These are phyloP conservation scores for Gorsachius goisagi DNA, from an alignment of 2,113 vertebrate species.

Conservation along the genomic window DNA sequence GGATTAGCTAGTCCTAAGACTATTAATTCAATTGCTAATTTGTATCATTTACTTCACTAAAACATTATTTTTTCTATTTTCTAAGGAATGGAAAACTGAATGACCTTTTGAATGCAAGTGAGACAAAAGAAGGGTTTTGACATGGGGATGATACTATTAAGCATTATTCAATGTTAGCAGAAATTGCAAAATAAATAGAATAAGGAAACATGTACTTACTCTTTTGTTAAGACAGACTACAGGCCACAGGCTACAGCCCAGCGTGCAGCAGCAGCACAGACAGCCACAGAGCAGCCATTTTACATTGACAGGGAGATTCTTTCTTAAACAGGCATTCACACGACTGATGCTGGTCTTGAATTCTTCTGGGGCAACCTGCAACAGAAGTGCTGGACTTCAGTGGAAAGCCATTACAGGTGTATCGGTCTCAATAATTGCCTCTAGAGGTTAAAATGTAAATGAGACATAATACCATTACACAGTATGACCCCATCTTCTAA, in stretches of 20 bases:
- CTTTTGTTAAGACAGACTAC: slow-evolving; percentile 99
- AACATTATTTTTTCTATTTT: not conserved
- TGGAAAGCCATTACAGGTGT: not conserved
- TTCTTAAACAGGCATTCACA: slow-evolving; percentile 92
- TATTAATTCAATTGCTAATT: not conserved
- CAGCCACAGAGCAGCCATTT: slow-evolving; percentile 98
- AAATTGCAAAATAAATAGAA: not conserved
- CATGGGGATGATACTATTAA: rapidly evolving
- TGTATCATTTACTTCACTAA: not conserved
- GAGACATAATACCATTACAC: not conserved
- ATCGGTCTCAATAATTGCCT: not conserved
- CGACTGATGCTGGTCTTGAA: slow-evolving; percentile 95
- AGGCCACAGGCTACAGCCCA: slow-evolving; percentile 98
- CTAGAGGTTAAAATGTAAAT: not conserved
- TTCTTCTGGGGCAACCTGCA: slow-evolving; percentile 97
- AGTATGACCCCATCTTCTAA: not conserved
- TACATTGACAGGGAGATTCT: slow-evolving; percentile 94
- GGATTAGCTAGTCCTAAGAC: not conserved
- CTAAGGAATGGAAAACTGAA: not conserved
- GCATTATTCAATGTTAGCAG: not conserved
- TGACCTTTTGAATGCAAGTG: not conserved
- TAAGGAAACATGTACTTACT: slow-evolving; percentile 73
- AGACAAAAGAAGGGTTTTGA: not conserved
- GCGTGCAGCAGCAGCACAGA: slow-evolving; percentile 97
- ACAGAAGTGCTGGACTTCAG: slow-evolving; percentile 33